Evolutionary conservation across 1,140 invertebrate species (phyloP).

Genomic region (Ruditapes philippinarum): DNA sequence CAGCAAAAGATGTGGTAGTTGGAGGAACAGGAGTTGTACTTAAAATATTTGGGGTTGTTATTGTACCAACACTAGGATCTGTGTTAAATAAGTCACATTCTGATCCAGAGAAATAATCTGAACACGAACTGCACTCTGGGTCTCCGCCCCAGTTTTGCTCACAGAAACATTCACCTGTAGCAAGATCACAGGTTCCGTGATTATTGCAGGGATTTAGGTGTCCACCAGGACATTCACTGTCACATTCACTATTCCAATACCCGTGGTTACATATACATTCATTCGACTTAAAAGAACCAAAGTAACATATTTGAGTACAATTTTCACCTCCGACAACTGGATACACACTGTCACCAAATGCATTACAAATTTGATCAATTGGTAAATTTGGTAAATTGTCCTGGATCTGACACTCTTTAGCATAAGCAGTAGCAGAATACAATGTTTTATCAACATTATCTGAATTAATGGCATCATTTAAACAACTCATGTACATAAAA

Average conservation of each 20-base stretch:
- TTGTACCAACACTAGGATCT: conserved; percentile 22
- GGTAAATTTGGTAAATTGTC: conserved; percentile 20
- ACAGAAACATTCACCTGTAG: conserved; percentile 52
- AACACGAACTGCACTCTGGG: conserved; percentile 27
- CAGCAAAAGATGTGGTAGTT: background rate
- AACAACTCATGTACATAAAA: conserved; percentile 43
- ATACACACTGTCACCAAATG: background rate
- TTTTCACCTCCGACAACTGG: conserved; percentile 18
- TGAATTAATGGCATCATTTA: conserved; percentile 30
- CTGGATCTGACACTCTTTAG: conserved; percentile 29
- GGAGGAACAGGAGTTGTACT: conserved; percentile 1
- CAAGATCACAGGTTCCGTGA: conserved; percentile 54
- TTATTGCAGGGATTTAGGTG: conserved; percentile 30
- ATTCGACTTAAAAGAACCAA: conserved; percentile 15
- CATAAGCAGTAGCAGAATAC: conserved; percentile 6
- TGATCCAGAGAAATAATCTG: conserved; percentile 23
- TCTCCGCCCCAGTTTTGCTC: conserved; percentile 50
- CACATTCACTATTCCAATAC: conserved; percentile 40
- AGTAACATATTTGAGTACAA: conserved; percentile 48
- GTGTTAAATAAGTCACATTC: conserved; percentile 46
- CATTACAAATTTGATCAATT: conserved; percentile 28
- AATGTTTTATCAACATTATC: conserved; percentile 8
- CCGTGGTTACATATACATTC: conserved; percentile 45
- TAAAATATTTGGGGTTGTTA: conserved; percentile 2
- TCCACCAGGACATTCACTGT: conserved; percentile 57